These are phyloP conservation scores for Buathra laborator DNA, from an alignment of 2,888 invertebrate species.

Conservation along the genomic window DNA sequence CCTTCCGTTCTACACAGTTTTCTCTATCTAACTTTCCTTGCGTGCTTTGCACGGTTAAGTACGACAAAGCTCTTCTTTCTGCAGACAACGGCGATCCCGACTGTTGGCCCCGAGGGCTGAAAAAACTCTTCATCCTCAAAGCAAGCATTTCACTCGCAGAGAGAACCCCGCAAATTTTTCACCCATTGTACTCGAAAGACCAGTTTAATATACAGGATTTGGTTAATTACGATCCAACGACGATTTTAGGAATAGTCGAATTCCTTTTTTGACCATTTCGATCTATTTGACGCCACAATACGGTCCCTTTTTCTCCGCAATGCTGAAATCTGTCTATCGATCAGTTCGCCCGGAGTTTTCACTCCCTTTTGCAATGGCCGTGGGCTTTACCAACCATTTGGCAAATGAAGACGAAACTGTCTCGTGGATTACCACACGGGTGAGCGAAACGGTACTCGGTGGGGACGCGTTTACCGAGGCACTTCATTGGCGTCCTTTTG, in stretches of 20 bases:
- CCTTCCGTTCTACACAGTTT: conserved; percentile 56
- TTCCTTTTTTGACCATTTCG: not conserved
- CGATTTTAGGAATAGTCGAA: not conserved
- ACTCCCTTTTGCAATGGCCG: conserved; percentile 68
- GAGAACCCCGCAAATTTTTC: conserved; percentile 29
- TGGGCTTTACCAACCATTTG: conserved; percentile 79
- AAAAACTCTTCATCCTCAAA: conserved; percentile 53
- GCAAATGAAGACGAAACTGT: conserved; percentile 80
- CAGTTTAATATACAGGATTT: not conserved
- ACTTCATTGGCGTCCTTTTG: not conserved
- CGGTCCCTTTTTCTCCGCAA: not conserved
- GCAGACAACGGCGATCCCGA: conserved; percentile 22
- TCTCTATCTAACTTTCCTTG: conserved; percentile 67
- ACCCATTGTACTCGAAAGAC: not conserved
- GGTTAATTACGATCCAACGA: not conserved
- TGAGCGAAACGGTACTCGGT: conserved; percentile 6
- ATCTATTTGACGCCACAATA: not conserved
- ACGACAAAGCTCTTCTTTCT: conserved; percentile 48
- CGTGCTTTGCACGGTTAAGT: conserved; percentile 31
- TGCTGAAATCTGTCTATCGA: conserved; percentile 5
- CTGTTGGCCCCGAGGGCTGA: not conserved
- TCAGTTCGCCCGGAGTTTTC: conserved; percentile 31
- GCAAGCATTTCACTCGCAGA: conserved; percentile 30
- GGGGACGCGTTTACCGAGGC: not conserved
- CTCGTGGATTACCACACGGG: conserved; percentile 74